phyloP scores from a whole-genome alignment of 2,113 vertebrate species.

The Petrocephalus zakoni region DNA sequence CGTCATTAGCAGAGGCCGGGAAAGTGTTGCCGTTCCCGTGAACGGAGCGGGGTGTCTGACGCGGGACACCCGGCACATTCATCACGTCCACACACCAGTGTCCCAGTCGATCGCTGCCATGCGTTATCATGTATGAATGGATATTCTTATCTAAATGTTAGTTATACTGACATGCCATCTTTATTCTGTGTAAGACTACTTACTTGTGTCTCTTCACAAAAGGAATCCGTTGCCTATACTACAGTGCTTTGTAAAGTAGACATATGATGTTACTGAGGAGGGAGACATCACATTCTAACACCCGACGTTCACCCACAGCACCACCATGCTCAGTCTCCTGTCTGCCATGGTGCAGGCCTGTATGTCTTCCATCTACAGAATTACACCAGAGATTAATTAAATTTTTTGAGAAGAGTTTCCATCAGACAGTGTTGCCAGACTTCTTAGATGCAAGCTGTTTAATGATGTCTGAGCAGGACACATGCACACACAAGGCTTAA shows the following conservation, averaged over 20 bases:
- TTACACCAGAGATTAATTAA: constrained; percentile 27
- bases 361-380: not conserved
- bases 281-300: not conserved
- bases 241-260: not conserved
- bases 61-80: not conserved
- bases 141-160: not conserved
- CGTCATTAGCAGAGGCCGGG: not conserved
- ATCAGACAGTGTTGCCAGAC: constrained; percentile 15
- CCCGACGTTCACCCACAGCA: not conserved
- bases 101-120: not conserved
- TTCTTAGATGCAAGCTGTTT: constrained; percentile 12
- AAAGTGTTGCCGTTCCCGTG: not conserved
- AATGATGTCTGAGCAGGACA: not conserved
- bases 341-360: not conserved
- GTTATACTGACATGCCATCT: not conserved
- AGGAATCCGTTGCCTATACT: not conserved
- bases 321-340: not conserved
- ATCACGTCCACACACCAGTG: not conserved
- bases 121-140: not conserved
- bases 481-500: not conserved
- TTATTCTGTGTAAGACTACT: not conserved
- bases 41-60: not conserved
- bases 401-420: constrained; percentile 8
- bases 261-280: not conserved
- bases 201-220: too few relatives aligned